phyloP scores from a whole-genome alignment of 2,113 vertebrate species.

The Brachypodius melanocephalos region DNA sequence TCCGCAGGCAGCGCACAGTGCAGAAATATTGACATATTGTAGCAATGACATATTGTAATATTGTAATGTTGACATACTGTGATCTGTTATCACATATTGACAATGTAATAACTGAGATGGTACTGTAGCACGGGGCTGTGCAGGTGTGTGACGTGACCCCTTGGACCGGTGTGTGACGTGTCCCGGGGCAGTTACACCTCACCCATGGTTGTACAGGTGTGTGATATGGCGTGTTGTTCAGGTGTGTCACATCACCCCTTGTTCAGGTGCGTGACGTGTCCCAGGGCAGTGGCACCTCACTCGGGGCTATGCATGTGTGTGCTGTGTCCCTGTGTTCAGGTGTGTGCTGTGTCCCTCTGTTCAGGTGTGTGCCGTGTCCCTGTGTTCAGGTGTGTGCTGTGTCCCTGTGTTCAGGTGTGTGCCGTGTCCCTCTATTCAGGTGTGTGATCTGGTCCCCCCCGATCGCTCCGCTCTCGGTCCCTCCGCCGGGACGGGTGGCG shows the following conservation, averaged over 20 bases:
- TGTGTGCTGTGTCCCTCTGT: not conserved
- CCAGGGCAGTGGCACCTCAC: not conserved
- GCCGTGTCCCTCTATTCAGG: not conserved
- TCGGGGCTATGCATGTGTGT: not conserved
- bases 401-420: not conserved
- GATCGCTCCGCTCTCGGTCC: not conserved
- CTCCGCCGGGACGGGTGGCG: not conserved
- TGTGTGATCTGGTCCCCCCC: no score
- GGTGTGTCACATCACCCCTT: not conserved
- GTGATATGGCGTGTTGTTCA: accelerated
- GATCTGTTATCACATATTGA: not conserved
- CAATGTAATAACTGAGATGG: accelerated
- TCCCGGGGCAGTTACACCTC: not conserved
- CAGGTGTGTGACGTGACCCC: not conserved
- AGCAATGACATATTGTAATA: not conserved
- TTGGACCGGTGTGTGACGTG: not conserved
- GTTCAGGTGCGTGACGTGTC: not conserved
- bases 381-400: not conserved
- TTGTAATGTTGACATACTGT: not conserved
- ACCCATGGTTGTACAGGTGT: not conserved
- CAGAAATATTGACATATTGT: not conserved
- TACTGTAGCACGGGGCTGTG: not conserved
- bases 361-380: not conserved
- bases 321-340: accelerated
- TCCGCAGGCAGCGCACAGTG: no score